phyloP scores from a whole-genome alignment of 2,888 invertebrate genomes.

The Oligia latruncula region DNA sequence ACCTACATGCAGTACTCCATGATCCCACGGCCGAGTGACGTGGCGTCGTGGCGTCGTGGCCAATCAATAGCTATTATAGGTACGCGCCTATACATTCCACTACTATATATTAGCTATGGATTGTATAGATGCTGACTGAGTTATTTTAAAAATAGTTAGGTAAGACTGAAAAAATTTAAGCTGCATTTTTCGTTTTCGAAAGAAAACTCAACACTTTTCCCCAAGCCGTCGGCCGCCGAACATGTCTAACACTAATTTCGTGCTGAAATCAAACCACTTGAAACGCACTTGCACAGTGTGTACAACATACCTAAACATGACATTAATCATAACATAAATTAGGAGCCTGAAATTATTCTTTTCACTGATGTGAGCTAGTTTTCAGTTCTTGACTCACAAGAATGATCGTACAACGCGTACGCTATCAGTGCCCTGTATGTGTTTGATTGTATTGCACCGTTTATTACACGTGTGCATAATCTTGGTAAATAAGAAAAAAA shows the following conservation, averaged over 20 bases:
- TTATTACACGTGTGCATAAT: not conserved
- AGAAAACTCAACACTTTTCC: not conserved
- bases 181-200: not conserved
- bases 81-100: not conserved
- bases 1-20: not conserved
- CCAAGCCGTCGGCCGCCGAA: not conserved
- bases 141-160: not conserved
- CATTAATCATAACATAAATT: not conserved
- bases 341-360: not conserved
- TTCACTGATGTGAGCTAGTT: not conserved
- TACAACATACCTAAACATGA: not conserved
- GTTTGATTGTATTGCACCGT: not conserved
- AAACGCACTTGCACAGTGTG: too few relatives aligned
- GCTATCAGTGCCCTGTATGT: constrained; percentile 22
- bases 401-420: constrained; percentile 15
- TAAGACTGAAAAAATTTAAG: not conserved
- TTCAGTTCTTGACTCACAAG: not conserved
- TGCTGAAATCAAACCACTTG: not conserved
- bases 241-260: not conserved
- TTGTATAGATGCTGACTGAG: too few relatives aligned
- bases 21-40: constrained; percentile 26
- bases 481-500: constrained; percentile 1
- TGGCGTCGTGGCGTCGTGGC: constrained; percentile 25
- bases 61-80: constrained; percentile 29
- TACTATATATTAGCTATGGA: too few relatives aligned